Percentiles rank a stretch among this genome's conserved stretches.
Conservation (phyloP, 1,140 invertebrate species). For the Pogonus chalceus region DNA sequence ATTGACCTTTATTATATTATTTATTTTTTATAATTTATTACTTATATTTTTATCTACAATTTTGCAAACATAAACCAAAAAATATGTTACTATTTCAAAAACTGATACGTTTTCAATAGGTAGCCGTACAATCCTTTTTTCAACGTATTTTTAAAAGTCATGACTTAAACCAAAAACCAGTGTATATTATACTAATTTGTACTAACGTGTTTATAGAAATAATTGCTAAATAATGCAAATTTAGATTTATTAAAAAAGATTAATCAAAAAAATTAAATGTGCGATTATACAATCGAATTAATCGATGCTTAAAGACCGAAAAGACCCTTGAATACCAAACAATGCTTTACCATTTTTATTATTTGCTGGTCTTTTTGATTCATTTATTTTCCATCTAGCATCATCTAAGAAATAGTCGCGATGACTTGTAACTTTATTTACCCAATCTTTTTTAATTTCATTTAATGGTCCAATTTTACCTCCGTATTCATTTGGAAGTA, state of each 20-base stretch:
- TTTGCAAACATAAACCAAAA: no score
- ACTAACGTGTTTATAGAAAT: no score
- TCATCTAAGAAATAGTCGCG: conserved; percentile 28
- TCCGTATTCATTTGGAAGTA: conserved; percentile 56
- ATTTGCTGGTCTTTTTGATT: conserved; percentile 22
- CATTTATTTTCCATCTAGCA: conserved; percentile 27
- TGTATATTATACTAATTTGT: no score
- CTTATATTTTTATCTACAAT: no score
- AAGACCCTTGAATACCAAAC: conserved; percentile 39
- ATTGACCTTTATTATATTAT: no score
- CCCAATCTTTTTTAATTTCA: conserved; percentile 44
- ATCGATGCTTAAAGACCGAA: conserved; percentile 39
- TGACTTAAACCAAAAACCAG: no score
- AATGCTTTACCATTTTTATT: conserved; percentile 20
- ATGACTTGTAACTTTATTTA: conserved; percentile 28
- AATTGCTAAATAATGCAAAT: conserved; percentile 5
- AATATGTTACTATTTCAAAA: no score
- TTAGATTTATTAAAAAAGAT: no score
- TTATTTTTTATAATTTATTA: no score
- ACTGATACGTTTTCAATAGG: no score
- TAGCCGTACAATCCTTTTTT: no score
- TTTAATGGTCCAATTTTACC: conserved; percentile 46
- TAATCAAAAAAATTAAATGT: conserved; percentile 7
- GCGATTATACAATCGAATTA: conserved; percentile 22
- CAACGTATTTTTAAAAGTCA: no score